Base-by-base conservation (phyloP, 2,113 vertebrate genomes). In the Neoarius graeffei region DNA sequence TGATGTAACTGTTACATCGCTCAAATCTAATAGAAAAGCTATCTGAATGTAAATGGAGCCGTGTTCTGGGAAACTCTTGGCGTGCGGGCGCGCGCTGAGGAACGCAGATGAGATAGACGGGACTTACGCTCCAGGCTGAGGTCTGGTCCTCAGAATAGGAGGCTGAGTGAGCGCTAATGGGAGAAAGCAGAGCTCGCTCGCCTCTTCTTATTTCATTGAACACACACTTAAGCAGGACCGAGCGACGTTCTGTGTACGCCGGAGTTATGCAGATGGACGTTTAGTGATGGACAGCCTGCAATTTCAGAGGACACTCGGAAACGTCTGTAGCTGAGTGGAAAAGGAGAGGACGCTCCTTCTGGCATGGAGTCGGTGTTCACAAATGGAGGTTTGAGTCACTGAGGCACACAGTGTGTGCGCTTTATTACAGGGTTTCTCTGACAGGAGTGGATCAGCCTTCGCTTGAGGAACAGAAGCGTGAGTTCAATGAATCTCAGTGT, bases 21-120 rank as follows among this genome's bases (percentile, higher is more conserved):
- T 92, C 93, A 92, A 90, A 95, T 95, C 92, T 94, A 95, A 96
- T 95, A 94, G 90, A 95, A 94, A 94, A 94, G 91, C 93, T 91
- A 92, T 93, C 92, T 94, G 93, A 93, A 95, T 95, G 94, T 91
- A 94, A 95, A 96, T 95, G 87, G 89, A 81, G 89, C 66, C 71
- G 86, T 87, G 93, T 93, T 92, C 89, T 86, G 88, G 84, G 90
- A 66, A 87, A 88, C 86, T 6, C 80, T 48, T 88, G 91, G 90
- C 92, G 84, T 90, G 42, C 4, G 4, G 4, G 89, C 92, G 84
- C 89, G 86, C 89, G 88, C 81, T 87, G 89, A 90, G 85, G 82
- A 87, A 80, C 73, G 88, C 88, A 91, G 90, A 87, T 85, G 88
- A 50, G 52, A 79, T 30, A 59, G 62, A 82, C 91, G 89, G 93